phyloP scores from a whole-genome alignment of 2,113 vertebrate species.

The Trachemys scripta region DNA sequence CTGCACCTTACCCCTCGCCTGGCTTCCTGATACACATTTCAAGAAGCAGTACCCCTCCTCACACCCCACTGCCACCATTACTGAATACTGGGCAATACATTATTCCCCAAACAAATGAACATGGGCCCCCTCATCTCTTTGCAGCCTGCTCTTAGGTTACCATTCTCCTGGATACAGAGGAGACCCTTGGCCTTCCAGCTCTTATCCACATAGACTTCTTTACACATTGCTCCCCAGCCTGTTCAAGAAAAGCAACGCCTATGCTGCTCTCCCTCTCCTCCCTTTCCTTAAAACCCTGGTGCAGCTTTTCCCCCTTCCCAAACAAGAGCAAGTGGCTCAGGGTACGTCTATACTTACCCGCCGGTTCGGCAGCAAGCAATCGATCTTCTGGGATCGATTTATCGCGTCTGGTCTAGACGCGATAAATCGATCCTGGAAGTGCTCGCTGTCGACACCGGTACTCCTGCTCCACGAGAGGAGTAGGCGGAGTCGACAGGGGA shows the following conservation, averaged over 20 bases:
- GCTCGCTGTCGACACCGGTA: too few species aligned
- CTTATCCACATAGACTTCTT: neutral
- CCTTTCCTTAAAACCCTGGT: neutral
- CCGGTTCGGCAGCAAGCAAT: too few species aligned
- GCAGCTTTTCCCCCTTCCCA: neutral
- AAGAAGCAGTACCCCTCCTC: neutral
- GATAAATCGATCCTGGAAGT: too few species aligned
- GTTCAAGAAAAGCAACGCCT: neutral
- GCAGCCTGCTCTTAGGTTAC: neutral
- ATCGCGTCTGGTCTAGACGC: too few species aligned
- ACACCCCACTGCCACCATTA: neutral
- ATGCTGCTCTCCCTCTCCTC: neutral
- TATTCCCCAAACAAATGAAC: neutral
- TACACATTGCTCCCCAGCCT: neutral
- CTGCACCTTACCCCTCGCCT: neutral
- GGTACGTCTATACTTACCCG: too few species aligned
- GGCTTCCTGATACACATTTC: neutral
- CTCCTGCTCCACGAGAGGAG: too few species aligned
- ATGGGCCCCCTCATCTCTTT: neutral
- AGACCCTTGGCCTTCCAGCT: rapidly evolving
- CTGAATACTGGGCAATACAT: neutral
- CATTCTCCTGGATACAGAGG: neutral
- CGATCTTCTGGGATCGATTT: too few species aligned
- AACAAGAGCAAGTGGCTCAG: neutral
- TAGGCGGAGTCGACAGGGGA: too few species aligned